Percentiles rank a stretch among this genome's conserved stretches.
These are phyloP conservation scores for Pogonophryne albipinna DNA, from an alignment of 2,797 vertebrate species.

Conservation along the genomic window DNA sequence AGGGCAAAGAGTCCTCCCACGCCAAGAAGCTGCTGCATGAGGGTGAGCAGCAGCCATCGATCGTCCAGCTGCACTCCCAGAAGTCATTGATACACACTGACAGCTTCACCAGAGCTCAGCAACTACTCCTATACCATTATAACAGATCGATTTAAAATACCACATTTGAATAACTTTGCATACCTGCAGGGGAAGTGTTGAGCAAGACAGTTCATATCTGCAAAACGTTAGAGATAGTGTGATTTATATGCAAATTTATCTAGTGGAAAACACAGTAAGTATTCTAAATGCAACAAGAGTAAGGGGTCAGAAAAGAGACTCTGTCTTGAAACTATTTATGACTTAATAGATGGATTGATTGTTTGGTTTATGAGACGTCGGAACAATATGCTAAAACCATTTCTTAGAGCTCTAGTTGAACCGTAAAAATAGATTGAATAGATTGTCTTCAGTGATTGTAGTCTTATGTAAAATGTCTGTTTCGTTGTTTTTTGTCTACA, in stretches of 20 bases:
- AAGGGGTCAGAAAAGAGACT: background rate
- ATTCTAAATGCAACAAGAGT: background rate
- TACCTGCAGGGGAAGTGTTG: background rate
- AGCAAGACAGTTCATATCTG: background rate
- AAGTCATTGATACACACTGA: conserved; percentile 22
- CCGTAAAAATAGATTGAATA: too few species aligned
- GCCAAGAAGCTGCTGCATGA: conserved; percentile 97
- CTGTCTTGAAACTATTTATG: background rate
- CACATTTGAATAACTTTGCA: background rate
- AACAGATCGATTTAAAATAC: background rate
- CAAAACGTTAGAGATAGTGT: background rate
- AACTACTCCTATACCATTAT: background rate
- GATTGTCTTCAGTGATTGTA: too few species aligned
- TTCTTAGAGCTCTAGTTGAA: background rate
- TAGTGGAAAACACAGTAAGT: too few species aligned
- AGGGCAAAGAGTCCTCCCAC: conserved; percentile 94
- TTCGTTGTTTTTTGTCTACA: too few species aligned
- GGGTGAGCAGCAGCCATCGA: conserved; percentile 80
- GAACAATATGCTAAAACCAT: background rate
- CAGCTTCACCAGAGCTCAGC: conserved; percentile 23
- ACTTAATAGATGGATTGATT: background rate
- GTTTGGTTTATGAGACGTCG: background rate
- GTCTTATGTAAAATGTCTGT: too few species aligned
- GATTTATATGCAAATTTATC: background rate
- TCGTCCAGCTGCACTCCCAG: conserved; percentile 7